These are phyloP conservation scores for Bujurquina vittata DNA, from an alignment of 2,113 vertebrate species.

Conservation along the genomic window DNA sequence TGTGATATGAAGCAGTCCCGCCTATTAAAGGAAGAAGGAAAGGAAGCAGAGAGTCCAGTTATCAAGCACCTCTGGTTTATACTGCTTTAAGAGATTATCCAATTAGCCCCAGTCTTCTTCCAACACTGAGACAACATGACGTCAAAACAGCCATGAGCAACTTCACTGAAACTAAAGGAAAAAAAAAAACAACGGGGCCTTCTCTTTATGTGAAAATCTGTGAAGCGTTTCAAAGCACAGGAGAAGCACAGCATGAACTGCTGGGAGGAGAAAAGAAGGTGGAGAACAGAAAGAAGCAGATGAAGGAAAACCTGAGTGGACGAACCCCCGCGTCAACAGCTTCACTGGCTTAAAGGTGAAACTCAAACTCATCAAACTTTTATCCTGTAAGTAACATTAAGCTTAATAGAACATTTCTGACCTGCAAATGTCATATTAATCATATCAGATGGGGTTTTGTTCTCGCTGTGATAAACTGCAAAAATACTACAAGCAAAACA, in stretches of 20 bases:
- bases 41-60: constrained; percentile 53
- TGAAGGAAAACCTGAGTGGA: constrained; percentile 57
- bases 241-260: constrained; percentile 71
- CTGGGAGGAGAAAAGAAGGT: constrained; percentile 50
- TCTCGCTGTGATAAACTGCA: no score
- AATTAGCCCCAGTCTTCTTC: constrained; percentile 67
- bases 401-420: not conserved
- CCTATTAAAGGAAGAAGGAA: constrained; percentile 32
- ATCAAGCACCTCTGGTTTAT: constrained; percentile 43
- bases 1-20: constrained; percentile 15
- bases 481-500: no score
- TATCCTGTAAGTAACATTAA: not conserved
- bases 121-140: constrained; percentile 51
- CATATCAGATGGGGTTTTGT: no score
- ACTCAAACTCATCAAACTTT: no score
- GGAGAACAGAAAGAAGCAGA: constrained; percentile 79
- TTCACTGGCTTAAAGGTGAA: not conserved
- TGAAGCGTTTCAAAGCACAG: constrained; percentile 68
- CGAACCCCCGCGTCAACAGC: not conserved
- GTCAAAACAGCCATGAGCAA: constrained; percentile 53
- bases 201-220: constrained; percentile 55
- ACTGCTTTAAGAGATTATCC: constrained; percentile 47
- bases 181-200: constrained; percentile 8
- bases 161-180: constrained; percentile 47
- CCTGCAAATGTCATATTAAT: not conserved